Evolutionary conservation across 2,888 invertebrate genomes (phyloP).

Genomic region (Phyllotreta cruciferae): DNA sequence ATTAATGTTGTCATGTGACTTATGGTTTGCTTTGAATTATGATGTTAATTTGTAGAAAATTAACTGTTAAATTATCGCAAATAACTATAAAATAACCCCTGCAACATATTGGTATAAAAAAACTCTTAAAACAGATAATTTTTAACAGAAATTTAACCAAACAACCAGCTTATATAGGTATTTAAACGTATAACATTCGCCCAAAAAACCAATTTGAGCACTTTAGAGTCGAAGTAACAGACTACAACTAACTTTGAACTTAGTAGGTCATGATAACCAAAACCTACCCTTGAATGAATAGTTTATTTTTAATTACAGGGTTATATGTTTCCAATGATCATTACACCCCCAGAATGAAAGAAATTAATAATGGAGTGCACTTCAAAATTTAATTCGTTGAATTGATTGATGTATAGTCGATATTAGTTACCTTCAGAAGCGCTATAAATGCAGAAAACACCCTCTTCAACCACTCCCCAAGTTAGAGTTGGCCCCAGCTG

Average conservation of each 20-base stretch:
- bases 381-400: slow-evolving; percentile 25
- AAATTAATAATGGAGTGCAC: slow-evolving; percentile 25
- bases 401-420: slow-evolving; percentile 24
- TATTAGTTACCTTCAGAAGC: slow-evolving; percentile 43
- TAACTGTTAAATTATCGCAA: background rate
- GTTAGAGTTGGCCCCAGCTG: slow-evolving; percentile 54
- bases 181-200: slow-evolving; percentile 1
- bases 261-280: slow-evolving; percentile 8
- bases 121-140: background rate
- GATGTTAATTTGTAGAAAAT: background rate
- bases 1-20: slow-evolving; percentile 28
- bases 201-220: background rate
- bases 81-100: background rate
- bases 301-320: slow-evolving; percentile 14
- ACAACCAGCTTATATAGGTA: background rate
- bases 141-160: no score
- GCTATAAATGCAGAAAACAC: slow-evolving; percentile 49
- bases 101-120: background rate
- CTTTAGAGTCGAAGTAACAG: background rate
- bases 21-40: background rate
- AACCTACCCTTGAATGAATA: slow-evolving; percentile 9
- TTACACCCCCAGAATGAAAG: slow-evolving; percentile 9
- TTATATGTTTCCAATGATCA: slow-evolving; percentile 10
- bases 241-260: background rate
- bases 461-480: slow-evolving; percentile 59